phyloP scores from a whole-genome alignment of 2,888 invertebrate genomes.

The Molorchus minor region DNA sequence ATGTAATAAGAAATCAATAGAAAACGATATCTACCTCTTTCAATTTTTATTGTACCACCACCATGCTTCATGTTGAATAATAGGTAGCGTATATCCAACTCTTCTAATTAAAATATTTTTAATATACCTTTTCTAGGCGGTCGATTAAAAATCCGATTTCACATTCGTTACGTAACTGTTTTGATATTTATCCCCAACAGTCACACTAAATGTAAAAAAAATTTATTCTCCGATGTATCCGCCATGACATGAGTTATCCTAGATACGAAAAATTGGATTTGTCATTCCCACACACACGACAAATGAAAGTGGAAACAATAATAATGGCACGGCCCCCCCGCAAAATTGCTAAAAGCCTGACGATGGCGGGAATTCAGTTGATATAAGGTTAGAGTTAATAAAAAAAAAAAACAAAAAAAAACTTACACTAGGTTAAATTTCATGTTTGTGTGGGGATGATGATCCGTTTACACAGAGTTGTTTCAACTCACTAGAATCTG shows the following conservation, averaged over 20 bases:
- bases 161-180: conserved; percentile 29
- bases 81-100: too few species aligned
- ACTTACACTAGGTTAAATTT: conserved; percentile 58
- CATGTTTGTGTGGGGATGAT: conserved; percentile 50
- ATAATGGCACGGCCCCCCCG: neutral
- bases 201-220: conserved; percentile 12
- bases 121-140: conserved; percentile 20
- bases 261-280: neutral
- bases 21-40: too few species aligned
- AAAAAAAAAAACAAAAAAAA: conserved; percentile 23
- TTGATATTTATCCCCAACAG: conserved; percentile 17
- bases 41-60: too few species aligned
- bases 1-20: too few species aligned
- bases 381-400: conserved; percentile 20
- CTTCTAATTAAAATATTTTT: conserved; percentile 23
- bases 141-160: conserved; percentile 34
- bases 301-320: conserved; percentile 22
- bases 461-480: conserved; percentile 54
- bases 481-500: conserved; percentile 57
- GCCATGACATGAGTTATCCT: conserved; percentile 2
- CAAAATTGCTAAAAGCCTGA: conserved; percentile 3
- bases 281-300: conserved; percentile 3
- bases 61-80: too few species aligned
- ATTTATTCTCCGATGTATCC: neutral
- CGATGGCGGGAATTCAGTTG: conserved; percentile 9